Percentiles rank a stretch among this genome's conserved stretches.
Evolutionary conservation across 1,140 invertebrate genomes (phyloP).

Genomic region (Drosophila triauraria): DNA sequence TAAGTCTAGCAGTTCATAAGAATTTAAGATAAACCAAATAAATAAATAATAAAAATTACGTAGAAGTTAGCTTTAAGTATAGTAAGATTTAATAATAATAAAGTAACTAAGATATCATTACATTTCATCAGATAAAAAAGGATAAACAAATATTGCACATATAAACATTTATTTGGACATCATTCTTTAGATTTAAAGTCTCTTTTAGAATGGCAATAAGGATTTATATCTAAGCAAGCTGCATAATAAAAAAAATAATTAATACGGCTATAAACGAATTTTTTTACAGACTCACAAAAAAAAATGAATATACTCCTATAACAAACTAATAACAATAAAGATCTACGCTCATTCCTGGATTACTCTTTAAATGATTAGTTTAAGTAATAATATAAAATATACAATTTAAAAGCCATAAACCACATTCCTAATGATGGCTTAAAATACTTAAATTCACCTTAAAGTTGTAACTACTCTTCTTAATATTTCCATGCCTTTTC

Average conservation of each 20-base stretch:
- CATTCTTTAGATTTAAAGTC: background rate
- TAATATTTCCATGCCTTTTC: conserved; percentile 7
- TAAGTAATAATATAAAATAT: background rate
- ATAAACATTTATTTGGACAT: background rate
- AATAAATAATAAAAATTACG: too few relatives aligned
- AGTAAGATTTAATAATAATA: too few relatives aligned
- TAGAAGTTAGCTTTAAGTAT: too few relatives aligned
- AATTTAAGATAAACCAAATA: too few relatives aligned
- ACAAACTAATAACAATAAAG: background rate
- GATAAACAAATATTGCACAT: background rate
- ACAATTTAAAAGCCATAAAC: background rate
- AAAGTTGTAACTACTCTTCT: background rate
- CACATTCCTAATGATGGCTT: background rate
- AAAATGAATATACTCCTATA: background rate
- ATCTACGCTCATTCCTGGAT: background rate
- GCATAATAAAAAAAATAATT: background rate
- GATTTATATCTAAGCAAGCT: background rate
- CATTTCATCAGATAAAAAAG: too few relatives aligned
- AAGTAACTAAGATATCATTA: too few relatives aligned
- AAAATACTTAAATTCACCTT: too few relatives aligned
- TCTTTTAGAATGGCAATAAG: background rate
- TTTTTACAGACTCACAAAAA: background rate
- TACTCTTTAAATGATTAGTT: background rate
- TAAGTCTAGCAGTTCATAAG: too few relatives aligned
- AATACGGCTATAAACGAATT: background rate